Evolutionary conservation across 2,797 vertebrate genomes (phyloP).

Genomic region (Phalanger gymnotis): DNA sequence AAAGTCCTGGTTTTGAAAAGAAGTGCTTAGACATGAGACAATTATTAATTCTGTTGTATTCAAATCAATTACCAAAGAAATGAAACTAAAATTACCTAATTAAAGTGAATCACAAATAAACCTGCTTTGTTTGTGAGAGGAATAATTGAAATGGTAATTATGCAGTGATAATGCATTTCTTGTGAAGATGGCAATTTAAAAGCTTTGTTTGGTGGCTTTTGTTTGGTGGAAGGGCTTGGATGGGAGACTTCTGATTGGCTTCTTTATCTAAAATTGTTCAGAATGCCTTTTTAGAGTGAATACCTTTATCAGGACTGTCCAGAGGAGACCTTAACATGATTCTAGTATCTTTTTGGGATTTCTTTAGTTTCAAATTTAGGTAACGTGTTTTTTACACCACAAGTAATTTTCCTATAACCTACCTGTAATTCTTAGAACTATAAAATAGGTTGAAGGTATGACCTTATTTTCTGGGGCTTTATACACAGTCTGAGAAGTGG

Average conservation of each 20-base stretch:
- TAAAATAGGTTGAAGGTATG: not conserved
- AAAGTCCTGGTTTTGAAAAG: constrained; percentile 63
- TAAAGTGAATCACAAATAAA: constrained; percentile 84
- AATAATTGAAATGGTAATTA: constrained; percentile 79
- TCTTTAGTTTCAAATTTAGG: not conserved
- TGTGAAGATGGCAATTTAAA: constrained; percentile 65
- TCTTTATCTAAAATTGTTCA: not conserved
- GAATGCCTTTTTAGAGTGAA: not conserved
- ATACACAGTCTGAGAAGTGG: constrained; percentile 5
- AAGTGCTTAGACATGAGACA: constrained; percentile 78
- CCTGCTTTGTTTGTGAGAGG: constrained; percentile 73
- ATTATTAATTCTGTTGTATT: constrained; percentile 80
- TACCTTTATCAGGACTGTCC: not conserved
- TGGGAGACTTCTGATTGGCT: not conserved
- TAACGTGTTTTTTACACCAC: not conserved
- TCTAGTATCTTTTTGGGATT: constrained; percentile 4
- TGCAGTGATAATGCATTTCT: constrained; percentile 64
- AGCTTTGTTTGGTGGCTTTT: constrained; percentile 57
- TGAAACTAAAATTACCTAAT: constrained; percentile 83
- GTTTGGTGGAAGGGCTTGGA: constrained; percentile 53
- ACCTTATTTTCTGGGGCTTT: not conserved
- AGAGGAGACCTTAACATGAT: not conserved
- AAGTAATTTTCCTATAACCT: not conserved
- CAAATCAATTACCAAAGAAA: constrained; percentile 77
- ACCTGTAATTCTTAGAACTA: constrained; percentile 40